Conservation (phyloP, 2,113 vertebrate species). For the Lophochroa leadbeateri region DNA sequence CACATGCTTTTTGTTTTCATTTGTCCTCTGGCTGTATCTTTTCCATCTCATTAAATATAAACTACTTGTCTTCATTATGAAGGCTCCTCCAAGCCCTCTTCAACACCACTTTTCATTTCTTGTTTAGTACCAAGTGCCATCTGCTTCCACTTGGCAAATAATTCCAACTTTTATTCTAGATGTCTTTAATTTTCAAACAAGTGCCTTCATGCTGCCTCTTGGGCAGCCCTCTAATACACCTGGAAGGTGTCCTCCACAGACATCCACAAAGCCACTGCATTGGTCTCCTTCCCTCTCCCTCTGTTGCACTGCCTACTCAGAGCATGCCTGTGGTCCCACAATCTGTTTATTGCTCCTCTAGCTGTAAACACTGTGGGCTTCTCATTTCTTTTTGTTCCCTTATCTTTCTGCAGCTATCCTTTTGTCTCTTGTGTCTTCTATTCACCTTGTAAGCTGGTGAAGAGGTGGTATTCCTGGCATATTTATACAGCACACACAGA, state of each 20-base stretch:
- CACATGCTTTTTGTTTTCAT: background rate
- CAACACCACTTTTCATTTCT: conserved; percentile 21
- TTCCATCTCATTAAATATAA: conserved; percentile 26
- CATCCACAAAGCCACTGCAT: background rate
- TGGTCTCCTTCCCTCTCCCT: background rate
- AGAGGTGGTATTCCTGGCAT: background rate
- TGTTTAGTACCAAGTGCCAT: conserved; percentile 34
- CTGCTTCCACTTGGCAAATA: conserved; percentile 40
- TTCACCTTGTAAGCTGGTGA: background rate
- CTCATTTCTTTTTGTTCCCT: background rate
- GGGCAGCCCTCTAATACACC: background rate
- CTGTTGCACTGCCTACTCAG: background rate
- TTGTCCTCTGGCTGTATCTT: conserved; percentile 36
- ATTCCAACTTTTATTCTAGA: background rate
- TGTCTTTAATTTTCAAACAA: background rate
- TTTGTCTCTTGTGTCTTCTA: background rate
- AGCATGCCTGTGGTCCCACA: background rate
- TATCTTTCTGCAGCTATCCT: background rate
- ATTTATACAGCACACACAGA: background rate
- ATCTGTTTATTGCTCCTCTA: background rate
- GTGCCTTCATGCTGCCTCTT: background rate
- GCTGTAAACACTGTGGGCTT: background rate
- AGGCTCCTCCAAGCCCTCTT: conserved; percentile 22
- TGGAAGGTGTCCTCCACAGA: background rate
- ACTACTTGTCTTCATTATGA: conserved; percentile 42